Conservation (phyloP, 2,888 invertebrate species). For the Dichetophora obliterata region DNA sequence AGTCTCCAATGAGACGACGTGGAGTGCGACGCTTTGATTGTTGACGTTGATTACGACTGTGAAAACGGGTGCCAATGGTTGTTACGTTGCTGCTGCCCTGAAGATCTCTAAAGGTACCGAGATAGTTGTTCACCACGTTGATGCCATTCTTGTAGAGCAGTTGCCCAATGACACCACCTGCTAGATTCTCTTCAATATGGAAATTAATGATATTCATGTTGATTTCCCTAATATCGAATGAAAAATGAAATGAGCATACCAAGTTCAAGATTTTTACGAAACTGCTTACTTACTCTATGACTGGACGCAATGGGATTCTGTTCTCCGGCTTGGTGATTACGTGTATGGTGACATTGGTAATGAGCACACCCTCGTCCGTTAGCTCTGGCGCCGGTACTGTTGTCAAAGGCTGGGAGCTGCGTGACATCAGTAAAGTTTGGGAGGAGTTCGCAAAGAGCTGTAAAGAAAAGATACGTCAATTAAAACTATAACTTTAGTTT, state of each 20-base stretch:
- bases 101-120: slow-evolving; percentile 60
- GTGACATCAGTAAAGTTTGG: slow-evolving; percentile 56
- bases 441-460: slow-evolving; percentile 65
- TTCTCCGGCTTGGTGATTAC: slow-evolving; percentile 84
- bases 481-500: neutral
- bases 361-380: slow-evolving; percentile 75
- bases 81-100: slow-evolving; percentile 51
- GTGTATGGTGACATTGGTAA: slow-evolving; percentile 87
- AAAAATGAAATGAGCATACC: neutral
- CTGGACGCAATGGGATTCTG: slow-evolving; percentile 69
- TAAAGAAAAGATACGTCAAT: neutral
- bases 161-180: slow-evolving; percentile 81
- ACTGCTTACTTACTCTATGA: slow-evolving; percentile 62
- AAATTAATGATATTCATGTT: slow-evolving; percentile 80
- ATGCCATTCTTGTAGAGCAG: slow-evolving; percentile 73
- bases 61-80: slow-evolving; percentile 57
- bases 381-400: slow-evolving; percentile 62
- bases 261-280: neutral
- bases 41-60: slow-evolving; percentile 55
- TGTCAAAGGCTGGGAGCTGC: slow-evolving; percentile 58
- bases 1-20: slow-evolving; percentile 59
- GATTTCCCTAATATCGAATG: slow-evolving; percentile 72
- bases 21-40: slow-evolving; percentile 55
- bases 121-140: slow-evolving; percentile 61
- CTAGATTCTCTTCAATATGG: slow-evolving; percentile 81